Evolutionary conservation across 2,797 vertebrate species (phyloP), one percentile per base, ranked within the genome.

Genomic region (Myotis daubentonii): DNA sequence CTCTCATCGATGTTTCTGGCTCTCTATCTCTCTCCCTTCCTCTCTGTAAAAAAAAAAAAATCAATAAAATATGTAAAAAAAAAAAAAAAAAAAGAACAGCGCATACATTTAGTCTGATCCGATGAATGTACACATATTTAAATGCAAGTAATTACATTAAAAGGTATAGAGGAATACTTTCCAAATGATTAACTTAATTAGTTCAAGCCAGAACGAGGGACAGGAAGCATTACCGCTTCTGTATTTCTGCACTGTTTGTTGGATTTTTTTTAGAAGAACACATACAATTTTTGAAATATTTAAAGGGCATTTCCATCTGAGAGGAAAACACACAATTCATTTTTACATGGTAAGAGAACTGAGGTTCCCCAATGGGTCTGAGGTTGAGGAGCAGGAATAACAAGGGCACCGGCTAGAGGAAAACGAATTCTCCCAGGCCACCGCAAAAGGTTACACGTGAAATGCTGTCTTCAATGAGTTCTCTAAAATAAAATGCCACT

Each of bases 261-360:
- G 13, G 15, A 22, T 62, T 36, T 36, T 62, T 44, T 33, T 30
- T 5, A 13, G 22, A 72, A 76, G 8, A 51, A 11, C 23, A 81
- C 6, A 68, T 74, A 78, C 38, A 13, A 22, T 60, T 89, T 94
- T 49, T 87, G 41, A 91, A 92, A 84, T 68, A 75, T 19, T 47
- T 85, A 36, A 86, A 92, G n/a, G n/a, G 19, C 53, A 95, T 86
- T 96, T 95, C 74, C 55, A 90, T 66, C 78, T 91, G 79, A 88
- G n/a, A 33, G 11, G 30, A 87, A 85, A 93, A 85, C 9, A 60
- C 0, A 30, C 0, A 11, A 86, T 53, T 68, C 72, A 78, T 79
- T 85, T 84, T 91, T 20, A 93, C 55, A 78, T 79, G 87, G 17
- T 81, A 84, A 93, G 19, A 68, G 57, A 93, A 94, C 36, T 65